phyloP scores from a whole-genome alignment of 2,888 invertebrate genomes.

The Parapristionchus giblindavisi region DNA sequence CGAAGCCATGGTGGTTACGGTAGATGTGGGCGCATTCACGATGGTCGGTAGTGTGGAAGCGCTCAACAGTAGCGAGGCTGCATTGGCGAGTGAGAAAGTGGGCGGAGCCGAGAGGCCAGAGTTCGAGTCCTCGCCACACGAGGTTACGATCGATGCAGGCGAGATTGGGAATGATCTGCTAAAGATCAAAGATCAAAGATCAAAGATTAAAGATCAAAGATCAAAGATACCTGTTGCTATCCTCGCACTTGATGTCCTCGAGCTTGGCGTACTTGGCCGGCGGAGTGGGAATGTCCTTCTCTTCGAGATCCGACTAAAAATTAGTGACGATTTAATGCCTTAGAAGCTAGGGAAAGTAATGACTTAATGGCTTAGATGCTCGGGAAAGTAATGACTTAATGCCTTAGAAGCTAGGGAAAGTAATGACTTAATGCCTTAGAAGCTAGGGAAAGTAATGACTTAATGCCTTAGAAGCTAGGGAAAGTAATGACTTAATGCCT shows the following conservation, averaged over 20 bases:
- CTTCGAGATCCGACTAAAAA: slow-evolving; percentile 38
- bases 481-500: too few species aligned
- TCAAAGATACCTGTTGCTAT: slow-evolving; percentile 3
- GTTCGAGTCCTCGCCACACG: not conserved
- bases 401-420: too few species aligned
- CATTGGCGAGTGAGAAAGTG: slow-evolving; percentile 23
- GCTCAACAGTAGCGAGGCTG: slow-evolving; percentile 26
- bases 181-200: not conserved
- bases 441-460: too few species aligned
- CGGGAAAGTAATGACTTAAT: too few species aligned
- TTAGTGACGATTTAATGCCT: too few species aligned
- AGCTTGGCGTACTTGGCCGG: slow-evolving; percentile 35
- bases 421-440: too few species aligned
- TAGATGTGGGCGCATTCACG: not conserved
- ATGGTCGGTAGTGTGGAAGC: not conserved
- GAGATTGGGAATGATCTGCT: slow-evolving; percentile 31
- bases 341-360: too few species aligned
- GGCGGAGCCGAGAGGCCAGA: slow-evolving; percentile 15
- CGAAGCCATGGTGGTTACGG: not conserved
- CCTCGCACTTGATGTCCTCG: slow-evolving; percentile 36
- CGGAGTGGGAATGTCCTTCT: slow-evolving; percentile 34
- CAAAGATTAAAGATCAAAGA: slow-evolving; percentile 9
- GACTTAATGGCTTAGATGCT: too few species aligned
- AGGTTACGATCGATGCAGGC: slow-evolving; percentile 4
- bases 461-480: too few species aligned